Percentiles rank a stretch among this genome's conserved stretches.
Evolutionary conservation across 2,797 vertebrate species (phyloP).

Genomic region (Eptatretus atami): DNA sequence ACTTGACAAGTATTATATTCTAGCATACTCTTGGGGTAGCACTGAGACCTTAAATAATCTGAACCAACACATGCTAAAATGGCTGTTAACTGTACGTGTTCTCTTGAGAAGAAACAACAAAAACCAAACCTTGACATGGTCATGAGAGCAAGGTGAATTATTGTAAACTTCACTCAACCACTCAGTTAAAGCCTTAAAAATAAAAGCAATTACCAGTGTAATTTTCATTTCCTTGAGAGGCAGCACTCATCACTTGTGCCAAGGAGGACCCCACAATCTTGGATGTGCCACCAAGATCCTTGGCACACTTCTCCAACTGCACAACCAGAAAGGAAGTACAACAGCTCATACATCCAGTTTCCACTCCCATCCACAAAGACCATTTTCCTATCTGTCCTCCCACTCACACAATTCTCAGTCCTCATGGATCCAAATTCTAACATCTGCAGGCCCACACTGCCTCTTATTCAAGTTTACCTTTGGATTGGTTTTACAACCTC

Average conservation of each 20-base stretch:
- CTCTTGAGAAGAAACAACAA: too few species aligned
- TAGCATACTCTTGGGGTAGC: too few species aligned
- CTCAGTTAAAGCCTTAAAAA: too few species aligned
- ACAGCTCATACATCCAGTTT: not conserved
- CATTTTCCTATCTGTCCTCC: not conserved
- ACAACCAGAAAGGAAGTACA: not conserved
- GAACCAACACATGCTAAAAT: too few species aligned
- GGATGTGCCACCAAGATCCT: slow-evolving; percentile 74
- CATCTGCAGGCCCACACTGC: not conserved
- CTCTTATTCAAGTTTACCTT: not conserved
- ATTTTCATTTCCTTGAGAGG: slow-evolving; percentile 80
- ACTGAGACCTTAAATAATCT: too few species aligned
- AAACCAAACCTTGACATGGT: too few species aligned
- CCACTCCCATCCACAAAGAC: not conserved
- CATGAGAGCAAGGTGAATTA: too few species aligned
- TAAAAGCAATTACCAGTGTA: slow-evolving; percentile 36
- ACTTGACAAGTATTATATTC: too few species aligned
- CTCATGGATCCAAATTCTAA: accelerated
- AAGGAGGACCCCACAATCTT: slow-evolving; percentile 77
- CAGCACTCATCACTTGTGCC: slow-evolving; percentile 59
- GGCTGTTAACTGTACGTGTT: too few species aligned
- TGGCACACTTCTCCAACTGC: slow-evolving; percentile 67
- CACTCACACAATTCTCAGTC: not conserved
- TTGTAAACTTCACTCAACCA: too few species aligned
- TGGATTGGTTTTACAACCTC: too few species aligned